Conservation (phyloP, 2,888 invertebrate genomes). For the Nemapogon koenigi region DNA sequence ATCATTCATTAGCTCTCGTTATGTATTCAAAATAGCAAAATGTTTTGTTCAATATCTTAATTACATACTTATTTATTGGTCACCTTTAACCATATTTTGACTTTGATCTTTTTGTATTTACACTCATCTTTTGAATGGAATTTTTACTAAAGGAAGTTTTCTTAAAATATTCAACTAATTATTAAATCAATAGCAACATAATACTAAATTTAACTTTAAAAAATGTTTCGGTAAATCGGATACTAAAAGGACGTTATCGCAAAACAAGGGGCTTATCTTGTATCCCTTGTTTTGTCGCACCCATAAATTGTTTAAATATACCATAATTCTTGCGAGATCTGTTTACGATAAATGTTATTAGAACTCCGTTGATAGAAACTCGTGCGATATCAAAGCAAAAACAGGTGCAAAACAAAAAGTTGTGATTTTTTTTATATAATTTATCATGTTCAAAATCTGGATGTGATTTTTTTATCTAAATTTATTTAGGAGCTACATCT, state of each 20-base stretch:
- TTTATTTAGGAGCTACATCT: conserved; percentile 52
- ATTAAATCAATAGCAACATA: neutral
- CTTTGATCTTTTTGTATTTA: neutral
- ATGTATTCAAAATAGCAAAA: conserved; percentile 50
- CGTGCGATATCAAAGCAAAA: conserved; percentile 39
- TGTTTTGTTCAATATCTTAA: conserved; percentile 31
- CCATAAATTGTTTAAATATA: conserved; percentile 59
- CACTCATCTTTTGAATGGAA: neutral
- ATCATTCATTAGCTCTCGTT: conserved; percentile 53
- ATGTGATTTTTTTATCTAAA: conserved; percentile 30
- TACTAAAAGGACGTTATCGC: conserved; percentile 39
- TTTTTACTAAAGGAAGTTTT: neutral
- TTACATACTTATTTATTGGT: conserved; percentile 17
- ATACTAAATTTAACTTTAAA: conserved; percentile 4
- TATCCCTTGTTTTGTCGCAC: conserved; percentile 45
- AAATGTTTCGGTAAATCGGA: conserved; percentile 20
- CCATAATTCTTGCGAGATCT: conserved; percentile 57
- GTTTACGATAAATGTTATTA: conserved; percentile 50
- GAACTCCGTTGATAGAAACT: conserved; percentile 50
- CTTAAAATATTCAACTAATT: neutral
- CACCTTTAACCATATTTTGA: conserved; percentile 2
- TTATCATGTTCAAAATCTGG: neutral
- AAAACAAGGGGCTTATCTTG: conserved; percentile 46
- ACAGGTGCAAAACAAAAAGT: conserved; percentile 37
- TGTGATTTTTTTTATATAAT: conserved; percentile 24